Base-by-base conservation (phyloP, 1,140 invertebrate genomes). In the Phymastichus coffea region DNA sequence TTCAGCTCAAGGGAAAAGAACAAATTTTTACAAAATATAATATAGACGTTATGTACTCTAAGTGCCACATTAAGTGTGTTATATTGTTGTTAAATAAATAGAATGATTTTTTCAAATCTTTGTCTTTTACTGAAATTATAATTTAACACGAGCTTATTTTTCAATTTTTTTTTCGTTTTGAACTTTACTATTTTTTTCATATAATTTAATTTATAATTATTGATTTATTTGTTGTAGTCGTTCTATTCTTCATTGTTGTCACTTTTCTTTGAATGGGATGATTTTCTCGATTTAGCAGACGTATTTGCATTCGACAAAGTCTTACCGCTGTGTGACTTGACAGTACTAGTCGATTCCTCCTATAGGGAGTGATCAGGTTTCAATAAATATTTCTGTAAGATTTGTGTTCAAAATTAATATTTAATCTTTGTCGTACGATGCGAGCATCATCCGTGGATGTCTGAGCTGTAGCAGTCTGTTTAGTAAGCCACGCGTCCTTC, bases 401-500 rank as follows among this genome's bases (percentile, higher is more conserved):
- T n/a, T n/a, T n/a, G n/a, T n/a, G n/a, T n/a, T n/a, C n/a, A n/a
- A n/a, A n/a, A n/a, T n/a, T n/a, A n/a, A n/a, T n/a, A n/a, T n/a
- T n/a, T n/a, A n/a, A n/a, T n/a, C n/a, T n/a, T n/a, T 33, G 12
- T 33, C 28, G 12, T 60, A 61, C 52, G 23, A 43, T 33, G 20
- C 17, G 43, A 9, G 17, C 10, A 35, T 61, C 59, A 2, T 61
- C 41, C 4, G 51, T 64, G n/a, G 72, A 73, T 3, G 71, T 75
- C 55, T 75, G 65, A 46, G 61, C 68, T 23, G 63, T 51, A 17
- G 58, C 41, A 4, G 64, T 52, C 2, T 66, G 51, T 6, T 54
- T 52, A 7, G 55, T 48, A 14, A 85, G 71, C 88, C 89, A 91
- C 15, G 76, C 63, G 69, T 90, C 87, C 9, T 77, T 80, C 57